phyloP scores from a whole-genome alignment of 2,113 vertebrate genomes.

The Pituophis catenifer region DNA sequence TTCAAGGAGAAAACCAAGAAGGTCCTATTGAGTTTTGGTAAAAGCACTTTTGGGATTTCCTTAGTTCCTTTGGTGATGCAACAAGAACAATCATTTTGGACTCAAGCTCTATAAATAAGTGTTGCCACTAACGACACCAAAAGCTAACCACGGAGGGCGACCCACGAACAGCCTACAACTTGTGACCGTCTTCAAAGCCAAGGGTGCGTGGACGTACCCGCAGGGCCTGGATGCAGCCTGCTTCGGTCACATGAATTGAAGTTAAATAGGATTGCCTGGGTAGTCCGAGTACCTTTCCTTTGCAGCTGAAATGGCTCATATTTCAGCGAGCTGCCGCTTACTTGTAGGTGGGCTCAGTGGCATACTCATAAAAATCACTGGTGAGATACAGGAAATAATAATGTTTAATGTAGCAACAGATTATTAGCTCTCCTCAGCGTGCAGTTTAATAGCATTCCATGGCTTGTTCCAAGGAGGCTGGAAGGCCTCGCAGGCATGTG shows the following conservation, averaged over 20 bases:
- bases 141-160: background rate
- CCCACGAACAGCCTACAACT: background rate
- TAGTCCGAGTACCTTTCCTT: background rate
- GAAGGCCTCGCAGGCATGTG: background rate
- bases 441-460: slow-evolving; percentile 13
- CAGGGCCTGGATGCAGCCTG: background rate
- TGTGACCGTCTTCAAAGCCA: background rate
- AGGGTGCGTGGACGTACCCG: background rate
- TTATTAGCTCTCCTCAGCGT: slow-evolving; percentile 49
- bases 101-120: background rate
- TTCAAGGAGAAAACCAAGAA: background rate
- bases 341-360: slow-evolving; percentile 37
- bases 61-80: background rate
- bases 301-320: slow-evolving; percentile 7
- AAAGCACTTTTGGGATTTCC: background rate
- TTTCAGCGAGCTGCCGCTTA: slow-evolving; percentile 7
- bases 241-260: slow-evolving; percentile 22
- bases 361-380: slow-evolving; percentile 56
- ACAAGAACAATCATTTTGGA: background rate
- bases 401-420: slow-evolving; percentile 60
- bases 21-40: background rate
- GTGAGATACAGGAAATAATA: slow-evolving; percentile 58
- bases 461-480: slow-evolving; percentile 34
- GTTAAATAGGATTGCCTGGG: background rate
- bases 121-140: background rate